These are phyloP conservation scores for Chrysolina oricalcia DNA, from an alignment of 2,888 invertebrate genomes.

Conservation along the genomic window DNA sequence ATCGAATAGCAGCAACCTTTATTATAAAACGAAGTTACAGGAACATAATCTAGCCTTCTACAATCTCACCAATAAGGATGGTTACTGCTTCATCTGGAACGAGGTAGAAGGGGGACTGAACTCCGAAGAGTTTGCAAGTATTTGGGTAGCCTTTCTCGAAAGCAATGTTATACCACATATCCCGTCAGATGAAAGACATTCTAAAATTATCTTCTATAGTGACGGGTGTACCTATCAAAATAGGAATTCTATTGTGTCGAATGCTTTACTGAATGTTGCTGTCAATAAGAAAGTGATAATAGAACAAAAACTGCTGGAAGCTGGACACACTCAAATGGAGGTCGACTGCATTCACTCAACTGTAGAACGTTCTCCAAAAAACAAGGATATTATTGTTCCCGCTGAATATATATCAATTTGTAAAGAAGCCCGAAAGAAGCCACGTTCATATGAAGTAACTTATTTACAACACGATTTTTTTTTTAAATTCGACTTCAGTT, in stretches of 20 bases:
- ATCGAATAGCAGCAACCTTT: slow-evolving; percentile 6
- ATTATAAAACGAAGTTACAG: slow-evolving; percentile 9
- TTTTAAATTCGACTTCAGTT: not conserved
- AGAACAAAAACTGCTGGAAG: too few species aligned
- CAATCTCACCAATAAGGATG: slow-evolving; percentile 1
- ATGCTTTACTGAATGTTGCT: too few species aligned
- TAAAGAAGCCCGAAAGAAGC: not conserved
- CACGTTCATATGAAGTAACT: too few species aligned
- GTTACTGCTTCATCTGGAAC: slow-evolving; percentile 15
- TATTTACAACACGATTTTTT: too few species aligned
- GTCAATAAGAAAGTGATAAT: too few species aligned
- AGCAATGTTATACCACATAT: slow-evolving; percentile 1
- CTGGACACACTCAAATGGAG: too few species aligned
- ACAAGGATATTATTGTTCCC: not conserved
- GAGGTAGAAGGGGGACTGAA: slow-evolving; percentile 19
- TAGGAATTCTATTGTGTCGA: too few species aligned
- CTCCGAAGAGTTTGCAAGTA: slow-evolving; percentile 31
- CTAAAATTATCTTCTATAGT: not conserved
- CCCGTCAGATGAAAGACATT: not conserved
- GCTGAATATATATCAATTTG: slow-evolving; percentile 5
- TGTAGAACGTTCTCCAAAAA: not conserved
- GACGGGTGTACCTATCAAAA: too few species aligned
- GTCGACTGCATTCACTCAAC: not conserved
- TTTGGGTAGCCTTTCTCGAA: not conserved
- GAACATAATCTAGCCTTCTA: slow-evolving; percentile 14